phyloP scores from a whole-genome alignment of 2,797 vertebrate genomes.

The Hypotaenidia philippensis region DNA sequence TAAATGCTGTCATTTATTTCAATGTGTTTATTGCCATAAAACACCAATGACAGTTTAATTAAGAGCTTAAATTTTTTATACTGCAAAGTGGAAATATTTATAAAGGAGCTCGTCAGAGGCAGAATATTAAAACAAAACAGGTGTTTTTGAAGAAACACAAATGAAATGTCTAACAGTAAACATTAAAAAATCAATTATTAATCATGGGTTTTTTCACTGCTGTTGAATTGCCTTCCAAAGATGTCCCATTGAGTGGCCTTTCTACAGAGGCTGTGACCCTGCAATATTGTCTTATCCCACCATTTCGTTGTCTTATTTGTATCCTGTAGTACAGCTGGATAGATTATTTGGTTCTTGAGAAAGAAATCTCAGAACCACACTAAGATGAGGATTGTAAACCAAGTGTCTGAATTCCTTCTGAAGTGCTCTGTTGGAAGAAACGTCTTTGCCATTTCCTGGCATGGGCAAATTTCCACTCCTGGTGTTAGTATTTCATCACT shows the following conservation, averaged over 20 bases:
- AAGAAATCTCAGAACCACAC: neutral
- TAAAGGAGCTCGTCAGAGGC: conserved; percentile 22
- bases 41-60: conserved; percentile 66
- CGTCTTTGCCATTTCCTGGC: neutral
- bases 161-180: conserved; percentile 44
- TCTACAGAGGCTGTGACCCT: neutral
- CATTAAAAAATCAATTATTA: conserved; percentile 50
- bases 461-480: neutral
- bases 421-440: too few species aligned
- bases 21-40: conserved; percentile 51
- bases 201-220: neutral
- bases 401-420: neutral
- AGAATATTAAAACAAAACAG: conserved; percentile 54
- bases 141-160: conserved; percentile 51
- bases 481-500: neutral
- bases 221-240: neutral
- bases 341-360: neutral
- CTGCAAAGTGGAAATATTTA: conserved; percentile 66
- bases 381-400: neutral
- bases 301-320: neutral
- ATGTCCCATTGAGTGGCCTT: neutral
- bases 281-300: neutral
- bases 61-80: conserved; percentile 71
- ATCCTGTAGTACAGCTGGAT: neutral
- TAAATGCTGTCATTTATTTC: conserved; percentile 55